Evolutionary conservation across 2,797 vertebrate species (phyloP).

Genomic region (Chelidonichthys spinosus): DNA sequence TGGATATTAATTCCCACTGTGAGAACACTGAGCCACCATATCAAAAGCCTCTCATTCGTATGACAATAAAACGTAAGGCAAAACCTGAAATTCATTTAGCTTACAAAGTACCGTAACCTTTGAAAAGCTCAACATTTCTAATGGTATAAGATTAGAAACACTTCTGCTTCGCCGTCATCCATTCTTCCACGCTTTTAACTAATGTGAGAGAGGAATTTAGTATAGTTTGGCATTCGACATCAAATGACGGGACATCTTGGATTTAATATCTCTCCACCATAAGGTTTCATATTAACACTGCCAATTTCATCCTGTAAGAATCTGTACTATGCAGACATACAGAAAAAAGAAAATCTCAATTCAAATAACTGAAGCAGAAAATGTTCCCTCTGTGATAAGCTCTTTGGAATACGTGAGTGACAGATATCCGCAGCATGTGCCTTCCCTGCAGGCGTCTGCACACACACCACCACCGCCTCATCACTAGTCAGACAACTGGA

Average conservation of each 20-base stretch:
- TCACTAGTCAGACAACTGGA: conserved; percentile 59
- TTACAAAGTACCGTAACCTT: conserved; percentile 16
- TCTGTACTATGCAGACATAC: conserved; percentile 54
- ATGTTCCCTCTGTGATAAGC: conserved; percentile 77
- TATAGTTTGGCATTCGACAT: conserved; percentile 26
- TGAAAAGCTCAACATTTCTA: conserved; percentile 21
- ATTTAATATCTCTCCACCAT: conserved; percentile 49
- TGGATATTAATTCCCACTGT: conserved; percentile 74
- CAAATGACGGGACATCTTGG: conserved; percentile 37
- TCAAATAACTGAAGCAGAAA: conserved; percentile 74
- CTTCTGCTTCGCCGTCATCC: conserved; percentile 19
- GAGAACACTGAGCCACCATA: conserved; percentile 54
- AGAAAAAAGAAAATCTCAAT: conserved; percentile 64
- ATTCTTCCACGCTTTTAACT: conserved; percentile 16
- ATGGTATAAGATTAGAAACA: conserved; percentile 26
- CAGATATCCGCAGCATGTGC: conserved; percentile 74
- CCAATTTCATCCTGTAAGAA: conserved; percentile 56
- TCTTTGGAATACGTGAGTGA: conserved; percentile 73
- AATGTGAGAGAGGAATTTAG: conserved; percentile 26
- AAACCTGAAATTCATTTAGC: conserved; percentile 53
- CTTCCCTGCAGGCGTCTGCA: conserved; percentile 62
- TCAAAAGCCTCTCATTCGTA: conserved; percentile 56
- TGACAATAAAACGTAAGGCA: conserved; percentile 34
- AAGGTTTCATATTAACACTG: conserved; percentile 56
- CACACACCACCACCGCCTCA: conserved; percentile 1